Conservation (phyloP, 2,888 invertebrate species). For the Chrysolina oricalcia region DNA sequence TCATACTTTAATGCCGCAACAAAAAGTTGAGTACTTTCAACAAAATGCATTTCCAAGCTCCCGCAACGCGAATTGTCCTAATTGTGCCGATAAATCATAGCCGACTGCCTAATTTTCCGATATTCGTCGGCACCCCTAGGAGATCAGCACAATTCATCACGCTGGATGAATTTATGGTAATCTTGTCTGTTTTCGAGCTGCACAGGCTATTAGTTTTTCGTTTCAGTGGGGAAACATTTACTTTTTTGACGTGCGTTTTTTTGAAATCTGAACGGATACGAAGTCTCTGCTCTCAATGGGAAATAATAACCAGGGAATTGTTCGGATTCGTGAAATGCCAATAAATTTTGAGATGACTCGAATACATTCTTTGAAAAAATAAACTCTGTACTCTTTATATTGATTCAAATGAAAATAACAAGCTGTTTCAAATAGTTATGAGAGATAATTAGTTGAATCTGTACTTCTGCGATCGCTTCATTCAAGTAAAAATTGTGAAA, state of each 20-base stretch:
- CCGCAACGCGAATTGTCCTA: not conserved
- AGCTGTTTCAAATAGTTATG: too few relatives aligned
- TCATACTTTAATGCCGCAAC: too few relatives aligned
- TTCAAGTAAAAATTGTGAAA: too few relatives aligned
- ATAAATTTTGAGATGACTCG: too few relatives aligned
- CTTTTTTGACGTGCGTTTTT: not conserved
- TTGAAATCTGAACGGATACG: not conserved
- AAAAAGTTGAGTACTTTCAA: not conserved
- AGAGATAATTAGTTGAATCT: too few relatives aligned
- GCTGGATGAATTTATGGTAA: not conserved
- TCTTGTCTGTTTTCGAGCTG: not conserved
- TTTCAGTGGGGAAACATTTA: not conserved
- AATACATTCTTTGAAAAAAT: too few relatives aligned
- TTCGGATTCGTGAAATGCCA: too few relatives aligned
- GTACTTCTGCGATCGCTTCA: too few relatives aligned
- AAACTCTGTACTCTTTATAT: too few relatives aligned
- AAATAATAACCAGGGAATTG: too few relatives aligned
- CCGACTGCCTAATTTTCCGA: not conserved
- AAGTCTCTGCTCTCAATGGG: too few relatives aligned
- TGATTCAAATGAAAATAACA: too few relatives aligned
- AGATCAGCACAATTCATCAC: conserved; percentile 16
- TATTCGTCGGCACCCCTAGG: not conserved
- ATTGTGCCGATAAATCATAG: conserved; percentile 13
- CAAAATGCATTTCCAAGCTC: not conserved
- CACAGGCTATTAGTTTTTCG: conserved; percentile 2